Conservation (phyloP, 2,888 invertebrate species). For the Acronicta psi region DNA sequence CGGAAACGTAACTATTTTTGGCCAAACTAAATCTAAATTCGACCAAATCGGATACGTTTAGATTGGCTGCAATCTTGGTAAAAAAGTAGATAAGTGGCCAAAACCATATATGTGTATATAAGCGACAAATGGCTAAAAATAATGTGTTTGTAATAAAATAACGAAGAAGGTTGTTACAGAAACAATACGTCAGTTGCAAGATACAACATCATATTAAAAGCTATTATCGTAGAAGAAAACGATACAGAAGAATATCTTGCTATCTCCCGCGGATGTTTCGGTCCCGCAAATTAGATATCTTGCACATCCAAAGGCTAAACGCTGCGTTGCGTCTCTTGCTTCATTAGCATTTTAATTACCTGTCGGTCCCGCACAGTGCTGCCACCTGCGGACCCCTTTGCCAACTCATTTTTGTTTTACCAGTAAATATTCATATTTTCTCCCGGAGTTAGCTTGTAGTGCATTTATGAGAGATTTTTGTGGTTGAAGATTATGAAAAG, state of each 20-base stretch:
- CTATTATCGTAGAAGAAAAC: conserved; percentile 11
- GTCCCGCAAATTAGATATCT: conserved; percentile 49
- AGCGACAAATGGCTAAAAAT: no score
- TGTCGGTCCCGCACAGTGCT: conserved; percentile 65
- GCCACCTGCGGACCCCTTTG: conserved; percentile 69
- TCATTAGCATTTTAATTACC: conserved; percentile 87
- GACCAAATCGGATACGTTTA: not conserved
- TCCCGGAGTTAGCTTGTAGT: conserved; percentile 14
- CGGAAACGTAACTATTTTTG: not conserved
- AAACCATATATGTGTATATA: not conserved
- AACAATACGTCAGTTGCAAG: conserved; percentile 6
- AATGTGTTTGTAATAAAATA: no score
- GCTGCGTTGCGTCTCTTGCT: conserved; percentile 60
- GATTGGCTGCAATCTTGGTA: not conserved
- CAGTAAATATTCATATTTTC: conserved; percentile 70
- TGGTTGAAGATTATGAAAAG: not conserved
- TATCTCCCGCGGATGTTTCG: conserved; percentile 30
- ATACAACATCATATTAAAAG: not conserved
- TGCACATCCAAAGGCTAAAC: conserved; percentile 53
- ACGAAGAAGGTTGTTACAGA: no score
- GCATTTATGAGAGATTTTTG: conserved; percentile 6
- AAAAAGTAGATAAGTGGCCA: not conserved
- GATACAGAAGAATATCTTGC: conserved; percentile 25
- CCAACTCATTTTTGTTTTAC: conserved; percentile 60
- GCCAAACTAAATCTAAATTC: not conserved